Percentiles rank a stretch among this genome's conserved stretches.
Conservation (phyloP, 2,888 invertebrate species). For the Zonitis immaculata region DNA sequence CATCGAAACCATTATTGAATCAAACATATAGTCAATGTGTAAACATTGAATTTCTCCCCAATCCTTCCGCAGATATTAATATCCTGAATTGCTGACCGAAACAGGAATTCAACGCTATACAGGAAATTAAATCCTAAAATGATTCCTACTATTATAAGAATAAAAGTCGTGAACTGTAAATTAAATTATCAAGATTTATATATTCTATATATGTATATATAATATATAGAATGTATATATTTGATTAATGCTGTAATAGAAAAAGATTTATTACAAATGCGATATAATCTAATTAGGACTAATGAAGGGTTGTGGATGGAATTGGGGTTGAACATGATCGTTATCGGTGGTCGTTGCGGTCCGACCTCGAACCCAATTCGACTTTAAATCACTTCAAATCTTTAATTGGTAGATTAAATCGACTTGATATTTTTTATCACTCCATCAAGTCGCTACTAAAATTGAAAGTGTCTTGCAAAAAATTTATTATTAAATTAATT, state of each 20-base stretch:
- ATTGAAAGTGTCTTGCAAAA: not conserved
- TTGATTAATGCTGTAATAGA: not conserved
- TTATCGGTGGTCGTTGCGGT: not conserved
- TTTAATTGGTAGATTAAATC: not conserved
- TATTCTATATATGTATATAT: not conserved
- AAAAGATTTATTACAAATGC: not conserved
- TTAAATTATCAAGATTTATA: not conserved
- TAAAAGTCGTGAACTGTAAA: not conserved
- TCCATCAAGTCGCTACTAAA: not conserved
- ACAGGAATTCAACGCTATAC: conserved; percentile 14
- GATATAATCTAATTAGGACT: not conserved
- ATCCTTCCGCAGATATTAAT: conserved; percentile 20
- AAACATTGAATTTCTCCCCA: conserved; percentile 17
- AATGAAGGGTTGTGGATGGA: not conserved
- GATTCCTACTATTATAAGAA: not conserved
- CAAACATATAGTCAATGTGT: conserved; percentile 15
- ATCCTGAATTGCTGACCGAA: conserved; percentile 16
- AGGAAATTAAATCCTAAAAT: conserved; percentile 17
- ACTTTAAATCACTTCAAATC: conserved; percentile 1
- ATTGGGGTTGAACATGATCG: not conserved
- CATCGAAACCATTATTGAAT: not conserved
- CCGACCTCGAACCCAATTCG: not conserved
- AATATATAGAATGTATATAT: no score
- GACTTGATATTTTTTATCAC: not conserved
- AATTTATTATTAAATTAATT: no score